These are phyloP conservation scores for Scelioninae gen. 1 DNA, from an alignment of 2,888 invertebrate species.

Conservation along the genomic window DNA sequence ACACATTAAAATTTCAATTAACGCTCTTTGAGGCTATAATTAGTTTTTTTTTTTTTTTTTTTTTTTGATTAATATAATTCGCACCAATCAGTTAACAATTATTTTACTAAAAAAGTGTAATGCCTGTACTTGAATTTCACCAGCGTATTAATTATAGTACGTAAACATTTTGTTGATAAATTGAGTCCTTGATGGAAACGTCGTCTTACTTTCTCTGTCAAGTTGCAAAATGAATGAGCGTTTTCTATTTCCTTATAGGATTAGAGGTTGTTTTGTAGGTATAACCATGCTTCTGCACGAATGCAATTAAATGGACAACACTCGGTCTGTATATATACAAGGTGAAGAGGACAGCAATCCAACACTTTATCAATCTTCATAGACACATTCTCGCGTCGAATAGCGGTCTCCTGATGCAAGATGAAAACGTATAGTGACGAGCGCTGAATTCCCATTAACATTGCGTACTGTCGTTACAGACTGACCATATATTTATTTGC, in stretches of 20 bases:
- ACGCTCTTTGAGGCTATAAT: neutral
- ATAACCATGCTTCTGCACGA: slow-evolving; percentile 37
- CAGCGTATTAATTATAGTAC: slow-evolving; percentile 37
- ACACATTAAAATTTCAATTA: neutral
- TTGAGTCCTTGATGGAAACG: slow-evolving; percentile 56
- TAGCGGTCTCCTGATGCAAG: slow-evolving; percentile 47
- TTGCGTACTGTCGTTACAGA: slow-evolving; percentile 31
- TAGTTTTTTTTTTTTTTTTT: slow-evolving; percentile 13
- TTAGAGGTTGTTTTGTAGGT: slow-evolving; percentile 36
- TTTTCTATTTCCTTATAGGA: slow-evolving; percentile 54
- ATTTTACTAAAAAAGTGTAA: slow-evolving; percentile 3
- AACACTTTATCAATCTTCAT: slow-evolving; percentile 69
- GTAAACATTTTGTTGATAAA: slow-evolving; percentile 52
- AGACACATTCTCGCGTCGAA: slow-evolving; percentile 58
- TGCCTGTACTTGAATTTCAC: slow-evolving; percentile 40
- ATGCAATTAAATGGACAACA: slow-evolving; percentile 67
- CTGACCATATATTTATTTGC: slow-evolving; percentile 34
- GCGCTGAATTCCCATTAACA: slow-evolving; percentile 57
- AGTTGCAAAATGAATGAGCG: slow-evolving; percentile 55
- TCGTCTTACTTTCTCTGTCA: slow-evolving; percentile 63
- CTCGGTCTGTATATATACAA: slow-evolving; percentile 44
- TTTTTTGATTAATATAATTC: slow-evolving; percentile 30
- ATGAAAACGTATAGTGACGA: slow-evolving; percentile 50
- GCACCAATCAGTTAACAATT: slow-evolving; percentile 2
- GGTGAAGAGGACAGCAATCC: slow-evolving; percentile 67